These are phyloP conservation scores for Rhopalosiphum padi DNA, from an alignment of 1,140 invertebrate species.

Conservation along the genomic window DNA sequence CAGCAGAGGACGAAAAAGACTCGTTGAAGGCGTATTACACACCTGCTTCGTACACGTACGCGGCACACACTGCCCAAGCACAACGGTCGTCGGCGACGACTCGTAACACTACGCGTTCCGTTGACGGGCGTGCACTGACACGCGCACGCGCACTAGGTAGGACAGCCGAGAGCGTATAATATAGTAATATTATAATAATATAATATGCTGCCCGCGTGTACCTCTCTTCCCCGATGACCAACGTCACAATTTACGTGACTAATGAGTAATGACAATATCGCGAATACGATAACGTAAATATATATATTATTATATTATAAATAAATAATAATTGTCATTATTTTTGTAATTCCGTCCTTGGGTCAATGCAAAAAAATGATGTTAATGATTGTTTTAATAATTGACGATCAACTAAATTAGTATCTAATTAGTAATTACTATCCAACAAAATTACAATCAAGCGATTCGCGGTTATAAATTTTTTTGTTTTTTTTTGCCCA, in stretches of 20 bases:
- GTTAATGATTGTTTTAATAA: not conserved
- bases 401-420: no score
- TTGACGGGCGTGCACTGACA: conserved; percentile 37
- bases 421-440: no score
- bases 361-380: not conserved
- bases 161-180: not conserved
- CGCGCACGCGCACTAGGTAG: not conserved
- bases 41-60: not conserved
- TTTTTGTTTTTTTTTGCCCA: not conserved
- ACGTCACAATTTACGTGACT: not conserved
- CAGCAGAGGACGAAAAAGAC: not conserved
- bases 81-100: not conserved
- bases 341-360: not conserved
- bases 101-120: not conserved
- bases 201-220: not conserved
- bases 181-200: not conserved
- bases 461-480: not conserved
- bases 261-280: not conserved
- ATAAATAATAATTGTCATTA: not conserved
- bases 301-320: not conserved
- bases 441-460: not conserved
- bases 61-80: not conserved
- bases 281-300: not conserved
- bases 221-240: not conserved
- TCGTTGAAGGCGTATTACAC: not conserved